Conservation (phyloP, 2,888 invertebrate species). For the Coremacera marginata region DNA sequence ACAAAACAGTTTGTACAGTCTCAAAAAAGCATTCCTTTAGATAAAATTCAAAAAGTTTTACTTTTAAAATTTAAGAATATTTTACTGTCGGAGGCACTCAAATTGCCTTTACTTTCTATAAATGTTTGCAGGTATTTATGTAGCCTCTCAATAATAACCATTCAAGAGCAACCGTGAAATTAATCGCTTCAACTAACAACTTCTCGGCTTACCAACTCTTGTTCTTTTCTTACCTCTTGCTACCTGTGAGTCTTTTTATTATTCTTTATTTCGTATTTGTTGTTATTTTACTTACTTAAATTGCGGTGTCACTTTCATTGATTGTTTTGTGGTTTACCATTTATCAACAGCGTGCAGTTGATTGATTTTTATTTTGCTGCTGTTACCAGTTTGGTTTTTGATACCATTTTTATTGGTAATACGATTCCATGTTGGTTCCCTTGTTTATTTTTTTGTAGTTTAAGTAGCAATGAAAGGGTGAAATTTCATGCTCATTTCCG, state of each 20-base stretch:
- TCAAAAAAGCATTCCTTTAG: no score
- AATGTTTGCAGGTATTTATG: neutral
- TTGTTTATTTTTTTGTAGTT: neutral
- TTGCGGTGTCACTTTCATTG: constrained; percentile 42
- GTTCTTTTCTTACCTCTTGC: neutral
- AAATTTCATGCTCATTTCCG: constrained; percentile 13
- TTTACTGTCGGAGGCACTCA: no score
- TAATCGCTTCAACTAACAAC: constrained; percentile 25
- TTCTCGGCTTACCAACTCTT: constrained; percentile 24
- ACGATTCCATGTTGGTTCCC: neutral
- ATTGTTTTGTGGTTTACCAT: constrained; percentile 41
- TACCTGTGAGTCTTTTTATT: constrained; percentile 25
- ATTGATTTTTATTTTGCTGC: constrained; percentile 32
- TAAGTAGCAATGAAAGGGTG: constrained; percentile 5
- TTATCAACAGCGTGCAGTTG: constrained; percentile 30
- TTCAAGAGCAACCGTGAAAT: constrained; percentile 32
- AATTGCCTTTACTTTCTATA: no score
- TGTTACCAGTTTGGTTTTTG: constrained; percentile 1
- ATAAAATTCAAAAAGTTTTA: no score
- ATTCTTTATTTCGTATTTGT: neutral
- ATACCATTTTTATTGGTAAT: constrained; percentile 20
- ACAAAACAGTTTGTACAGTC: no score
- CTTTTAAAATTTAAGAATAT: no score
- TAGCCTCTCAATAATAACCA: constrained; percentile 5
- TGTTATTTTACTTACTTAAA: constrained; percentile 24